Base-by-base conservation (phyloP, 2,888 invertebrate genomes). In the Parthenolecanium corni region DNA sequence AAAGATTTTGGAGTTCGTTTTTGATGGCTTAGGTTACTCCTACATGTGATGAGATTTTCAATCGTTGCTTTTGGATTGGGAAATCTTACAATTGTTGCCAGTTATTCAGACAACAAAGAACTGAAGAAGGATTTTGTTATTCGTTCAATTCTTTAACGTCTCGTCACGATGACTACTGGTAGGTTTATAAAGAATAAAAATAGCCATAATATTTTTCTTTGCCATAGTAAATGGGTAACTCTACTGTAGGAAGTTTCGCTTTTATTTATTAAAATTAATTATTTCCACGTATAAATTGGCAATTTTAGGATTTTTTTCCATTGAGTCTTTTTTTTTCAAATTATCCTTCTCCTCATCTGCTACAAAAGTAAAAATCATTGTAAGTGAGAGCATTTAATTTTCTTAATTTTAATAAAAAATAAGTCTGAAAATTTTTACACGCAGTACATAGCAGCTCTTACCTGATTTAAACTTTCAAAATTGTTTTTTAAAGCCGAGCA, bases 71-170 rank as follows among this genome's bases (percentile, higher is more conserved):
- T 40, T 71, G 70, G 70, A 67, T 69, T 23, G 70, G 70, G 0
- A 64, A 67, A n/a, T 42, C 51, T 14, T 63, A 66, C 40, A 68
- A 68, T 49, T 71, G 70, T 56, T 68, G 68, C 52, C 66, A 69
- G 14, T 51, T 69, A 9, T 69, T 71, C 44, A 66, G 67, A 25
- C 52, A 69, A 11, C 69, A 70, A 31, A 67, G 68, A 40, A 68
- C 69, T 1, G 70, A 70, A 63, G 69, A 68, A 31, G 70, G 70
- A 6, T 70, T 70, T 62, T 71, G 70, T 64, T 71, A 69, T 57
- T 67, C 70, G 0, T 70, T 71, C 64, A 71, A 71, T 62, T 70
- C 70, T 1, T 62, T 70, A 23, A 70, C 69, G 3, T 67, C 68
- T 1, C 64, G 67, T 20, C 63, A 64, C 6, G 64, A 65, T 18